These are phyloP conservation scores for Condylura cristata DNA, from an alignment of 2,113 vertebrate species.

Conservation along the genomic window DNA sequence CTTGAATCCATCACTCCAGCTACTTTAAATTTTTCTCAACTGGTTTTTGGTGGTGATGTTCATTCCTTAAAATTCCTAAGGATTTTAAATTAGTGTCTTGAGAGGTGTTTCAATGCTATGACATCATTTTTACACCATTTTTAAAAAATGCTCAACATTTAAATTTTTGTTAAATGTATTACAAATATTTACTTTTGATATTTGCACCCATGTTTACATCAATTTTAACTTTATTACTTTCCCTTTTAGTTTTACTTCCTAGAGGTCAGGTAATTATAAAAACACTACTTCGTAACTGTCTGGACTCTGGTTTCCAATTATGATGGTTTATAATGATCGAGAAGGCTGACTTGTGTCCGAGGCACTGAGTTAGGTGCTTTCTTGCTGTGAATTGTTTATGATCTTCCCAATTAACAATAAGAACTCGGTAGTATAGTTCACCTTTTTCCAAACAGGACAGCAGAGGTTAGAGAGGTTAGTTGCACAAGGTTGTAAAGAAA, in stretches of 20 bases:
- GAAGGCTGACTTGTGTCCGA: background rate
- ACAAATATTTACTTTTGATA: too few relatives aligned
- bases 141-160: background rate
- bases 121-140: slow-evolving; percentile 5
- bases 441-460: background rate
- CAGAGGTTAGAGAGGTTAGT: background rate
- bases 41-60: slow-evolving; percentile 58
- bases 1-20: slow-evolving; percentile 75
- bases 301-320: background rate
- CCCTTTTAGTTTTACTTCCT: background rate
- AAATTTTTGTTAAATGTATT: too few relatives aligned
- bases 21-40: slow-evolving; percentile 74
- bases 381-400: background rate
- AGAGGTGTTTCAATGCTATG: background rate
- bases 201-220: background rate
- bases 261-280: slow-evolving; percentile 44
- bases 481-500: background rate
- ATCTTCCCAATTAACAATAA: background rate
- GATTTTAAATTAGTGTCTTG: slow-evolving; percentile 70
- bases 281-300: slow-evolving; percentile 1
- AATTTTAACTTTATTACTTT: background rate
- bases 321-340: background rate
- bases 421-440: background rate
- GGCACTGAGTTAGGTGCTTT: background rate
- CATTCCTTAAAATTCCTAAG: slow-evolving; percentile 35